Percentiles rank a stretch among this genome's conserved stretches.
These are phyloP conservation scores for Brienomyrus brachyistius DNA, from an alignment of 2,113 vertebrate genomes.

Conservation along the genomic window DNA sequence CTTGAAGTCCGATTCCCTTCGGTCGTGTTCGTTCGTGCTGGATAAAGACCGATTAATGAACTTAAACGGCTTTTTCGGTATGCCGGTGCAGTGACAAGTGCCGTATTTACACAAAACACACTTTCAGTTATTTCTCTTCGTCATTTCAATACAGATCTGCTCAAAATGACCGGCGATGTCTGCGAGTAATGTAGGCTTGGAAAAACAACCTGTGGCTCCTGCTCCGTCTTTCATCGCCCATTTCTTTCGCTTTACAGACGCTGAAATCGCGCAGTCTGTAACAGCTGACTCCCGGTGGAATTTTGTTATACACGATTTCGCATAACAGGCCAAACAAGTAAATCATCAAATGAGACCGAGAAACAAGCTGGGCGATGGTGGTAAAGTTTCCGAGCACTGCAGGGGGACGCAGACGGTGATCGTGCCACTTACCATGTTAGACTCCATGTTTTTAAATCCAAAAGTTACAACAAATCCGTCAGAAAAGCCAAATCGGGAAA, in stretches of 20 bases:
- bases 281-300: background rate
- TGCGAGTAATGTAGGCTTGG: background rate
- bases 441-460: background rate
- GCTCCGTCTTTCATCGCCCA: background rate
- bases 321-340: background rate
- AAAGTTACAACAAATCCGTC: background rate
- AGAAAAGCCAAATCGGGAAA: background rate
- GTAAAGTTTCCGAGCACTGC: background rate
- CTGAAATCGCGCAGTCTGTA: background rate
- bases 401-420: background rate
- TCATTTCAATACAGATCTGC: background rate
- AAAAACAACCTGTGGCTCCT: background rate
- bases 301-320: too few relatives aligned
- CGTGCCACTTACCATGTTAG: constrained; percentile 11
- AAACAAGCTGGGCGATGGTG: background rate
- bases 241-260: background rate
- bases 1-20: background rate
- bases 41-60: background rate
- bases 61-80: background rate
- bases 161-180: background rate
- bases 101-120: background rate
- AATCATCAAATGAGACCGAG: background rate
- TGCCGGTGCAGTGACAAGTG: background rate
- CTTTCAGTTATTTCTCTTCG: background rate
- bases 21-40: background rate